Percentiles rank a stretch among this genome's conserved stretches.
phyloP scores from a whole-genome alignment of 1,140 invertebrate genomes.

The Trichonephila clavata region DNA sequence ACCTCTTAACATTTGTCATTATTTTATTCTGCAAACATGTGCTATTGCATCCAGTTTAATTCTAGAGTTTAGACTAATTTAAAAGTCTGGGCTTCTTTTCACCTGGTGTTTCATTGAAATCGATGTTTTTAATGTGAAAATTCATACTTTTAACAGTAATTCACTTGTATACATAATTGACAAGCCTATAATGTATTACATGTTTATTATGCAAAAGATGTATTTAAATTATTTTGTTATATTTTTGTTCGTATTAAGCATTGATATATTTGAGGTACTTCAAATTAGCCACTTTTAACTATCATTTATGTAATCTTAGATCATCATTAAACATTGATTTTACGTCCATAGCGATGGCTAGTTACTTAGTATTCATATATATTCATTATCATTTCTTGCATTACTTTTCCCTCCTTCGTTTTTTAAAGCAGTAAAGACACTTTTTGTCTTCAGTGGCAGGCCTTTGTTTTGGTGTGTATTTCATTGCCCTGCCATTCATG shows the following conservation, averaged over 20 bases:
- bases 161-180: background rate
- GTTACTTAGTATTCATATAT: conserved; percentile 41
- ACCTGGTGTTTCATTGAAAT: conserved; percentile 7
- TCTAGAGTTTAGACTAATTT: conserved; percentile 58
- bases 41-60: conserved; percentile 30
- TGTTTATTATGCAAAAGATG: background rate
- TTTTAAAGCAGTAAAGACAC: conserved; percentile 19
- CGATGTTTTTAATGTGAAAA: conserved; percentile 24
- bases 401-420: background rate
- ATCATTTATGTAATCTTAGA: conserved; percentile 58
- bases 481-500: background rate
- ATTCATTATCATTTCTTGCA: conserved; percentile 27
- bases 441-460: conserved; percentile 15
- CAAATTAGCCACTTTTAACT: conserved; percentile 56
- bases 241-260: background rate
- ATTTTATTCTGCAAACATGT: conserved; percentile 40
- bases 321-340: conserved; percentile 72
- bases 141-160: conserved; percentile 48
- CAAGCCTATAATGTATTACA: background rate
- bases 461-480: conserved; percentile 29
- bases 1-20: conserved; percentile 60
- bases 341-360: conserved; percentile 40
- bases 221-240: conserved; percentile 9
- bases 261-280: background rate
- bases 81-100: conserved; percentile 27